A percentile compares a stretch with the other conserved stretches of the same genome.
Evolutionary conservation across 2,888 invertebrate genomes (phyloP).

Genomic region (Nomada ferruginata): DNA sequence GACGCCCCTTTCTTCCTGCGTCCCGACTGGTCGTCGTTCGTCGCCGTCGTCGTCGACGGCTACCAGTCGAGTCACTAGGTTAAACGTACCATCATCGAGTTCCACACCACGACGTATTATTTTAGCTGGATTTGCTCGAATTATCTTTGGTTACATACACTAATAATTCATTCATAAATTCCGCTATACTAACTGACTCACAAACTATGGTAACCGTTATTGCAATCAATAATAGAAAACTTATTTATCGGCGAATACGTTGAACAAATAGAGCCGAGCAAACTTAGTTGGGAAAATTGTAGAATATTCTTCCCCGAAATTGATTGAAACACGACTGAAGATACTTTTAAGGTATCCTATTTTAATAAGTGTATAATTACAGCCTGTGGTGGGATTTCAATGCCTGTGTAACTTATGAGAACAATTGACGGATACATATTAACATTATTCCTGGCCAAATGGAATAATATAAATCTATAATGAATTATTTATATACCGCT

Average conservation of each 20-base stretch:
- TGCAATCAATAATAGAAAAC: neutral
- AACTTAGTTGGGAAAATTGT: too few species aligned
- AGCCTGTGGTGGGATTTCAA: too few species aligned
- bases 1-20: conserved; percentile 77
- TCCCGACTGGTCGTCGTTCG: conserved; percentile 62
- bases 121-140: conserved; percentile 47
- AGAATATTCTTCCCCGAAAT: too few species aligned
- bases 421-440: too few species aligned
- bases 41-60: conserved; percentile 38
- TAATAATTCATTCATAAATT: conserved; percentile 46
- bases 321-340: too few species aligned
- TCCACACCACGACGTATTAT: conserved; percentile 55
- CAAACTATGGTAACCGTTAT: neutral
- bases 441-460: neutral
- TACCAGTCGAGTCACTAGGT: conserved; percentile 76
- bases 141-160: conserved; percentile 4
- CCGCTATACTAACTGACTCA: neutral
- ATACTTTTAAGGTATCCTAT: too few species aligned
- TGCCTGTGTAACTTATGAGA: too few species aligned
- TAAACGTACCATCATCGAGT: conserved; percentile 73
- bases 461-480: too few species aligned
- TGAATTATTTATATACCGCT: too few species aligned
- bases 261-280: too few species aligned
- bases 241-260: neutral
- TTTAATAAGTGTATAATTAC: too few species aligned